Conservation (phyloP, 2,113 vertebrate genomes). For the Eubucco bourcierii region DNA sequence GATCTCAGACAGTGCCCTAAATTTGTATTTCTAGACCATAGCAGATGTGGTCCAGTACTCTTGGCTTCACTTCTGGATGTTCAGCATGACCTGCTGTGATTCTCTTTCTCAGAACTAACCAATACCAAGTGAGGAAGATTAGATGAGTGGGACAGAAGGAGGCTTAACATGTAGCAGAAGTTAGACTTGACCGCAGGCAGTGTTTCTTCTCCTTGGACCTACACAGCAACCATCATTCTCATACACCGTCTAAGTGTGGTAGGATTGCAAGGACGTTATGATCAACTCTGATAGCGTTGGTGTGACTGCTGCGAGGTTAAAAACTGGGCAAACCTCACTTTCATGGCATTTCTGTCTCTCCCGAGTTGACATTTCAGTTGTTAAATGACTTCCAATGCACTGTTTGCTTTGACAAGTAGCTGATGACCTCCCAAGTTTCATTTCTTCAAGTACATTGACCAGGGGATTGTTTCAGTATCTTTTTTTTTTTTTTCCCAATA, state of each 20-base stretch:
- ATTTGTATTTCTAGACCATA: neutral
- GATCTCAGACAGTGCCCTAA: neutral
- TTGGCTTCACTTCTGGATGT: neutral
- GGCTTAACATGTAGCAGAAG: neutral
- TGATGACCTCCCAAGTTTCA: neutral
- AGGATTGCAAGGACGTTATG: neutral
- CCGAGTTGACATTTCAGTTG: neutral
- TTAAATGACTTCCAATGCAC: neutral
- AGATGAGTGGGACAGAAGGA: neutral
- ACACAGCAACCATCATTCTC: neutral
- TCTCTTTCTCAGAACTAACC: neutral
- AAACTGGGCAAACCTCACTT: neutral
- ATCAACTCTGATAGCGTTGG: neutral
- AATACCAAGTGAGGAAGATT: neutral
- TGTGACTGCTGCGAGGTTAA: neutral
- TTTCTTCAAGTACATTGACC: neutral
- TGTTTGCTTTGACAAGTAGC: neutral
- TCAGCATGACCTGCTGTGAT: accelerated
- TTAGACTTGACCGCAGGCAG: neutral
- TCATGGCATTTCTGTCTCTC: neutral
- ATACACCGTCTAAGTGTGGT: neutral
- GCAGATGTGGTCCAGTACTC: neutral
- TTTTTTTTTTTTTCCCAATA: neutral
- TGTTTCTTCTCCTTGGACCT: neutral
- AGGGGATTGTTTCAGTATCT: neutral